These are phyloP conservation scores for Antechinus stuartii DNA, from an alignment of 2,113 vertebrate genomes.

Conservation along the genomic window DNA sequence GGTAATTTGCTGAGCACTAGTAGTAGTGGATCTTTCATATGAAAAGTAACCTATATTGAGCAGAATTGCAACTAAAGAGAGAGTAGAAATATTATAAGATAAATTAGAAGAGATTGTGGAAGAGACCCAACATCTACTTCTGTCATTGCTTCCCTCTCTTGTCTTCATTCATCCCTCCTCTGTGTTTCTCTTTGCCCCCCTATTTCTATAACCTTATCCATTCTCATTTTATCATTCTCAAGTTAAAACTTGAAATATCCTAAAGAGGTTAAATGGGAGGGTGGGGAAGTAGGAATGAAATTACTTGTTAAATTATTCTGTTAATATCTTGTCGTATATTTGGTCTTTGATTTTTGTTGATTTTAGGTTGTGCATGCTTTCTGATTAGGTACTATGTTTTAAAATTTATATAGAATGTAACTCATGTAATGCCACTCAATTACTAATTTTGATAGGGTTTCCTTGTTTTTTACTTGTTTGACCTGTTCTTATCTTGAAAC, in stretches of 20 bases:
- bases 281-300: not conserved
- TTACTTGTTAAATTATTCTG: conserved; percentile 2
- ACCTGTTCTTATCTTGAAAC: not conserved
- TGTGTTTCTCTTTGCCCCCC: not conserved
- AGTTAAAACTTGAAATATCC: not conserved
- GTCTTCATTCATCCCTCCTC: not conserved
- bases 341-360: not conserved
- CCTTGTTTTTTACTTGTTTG: not conserved
- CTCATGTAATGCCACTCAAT: not conserved
- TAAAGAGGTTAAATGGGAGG: not conserved
- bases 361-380: not conserved
- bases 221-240: not conserved
- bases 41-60: not conserved
- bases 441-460: not conserved
- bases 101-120: not conserved
- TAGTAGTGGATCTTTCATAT: too few species aligned
- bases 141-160: not conserved
- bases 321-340: not conserved
- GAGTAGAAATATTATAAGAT: not conserved
- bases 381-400: not conserved
- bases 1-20: not conserved
- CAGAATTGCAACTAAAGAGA: not conserved
- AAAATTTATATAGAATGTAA: not conserved
- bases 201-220: not conserved
- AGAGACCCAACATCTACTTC: not conserved